A percentile compares a stretch with the other conserved stretches of the same genome.
These are phyloP conservation scores for Elegia similella DNA, from an alignment of 2,888 invertebrate species.

Conservation along the genomic window DNA sequence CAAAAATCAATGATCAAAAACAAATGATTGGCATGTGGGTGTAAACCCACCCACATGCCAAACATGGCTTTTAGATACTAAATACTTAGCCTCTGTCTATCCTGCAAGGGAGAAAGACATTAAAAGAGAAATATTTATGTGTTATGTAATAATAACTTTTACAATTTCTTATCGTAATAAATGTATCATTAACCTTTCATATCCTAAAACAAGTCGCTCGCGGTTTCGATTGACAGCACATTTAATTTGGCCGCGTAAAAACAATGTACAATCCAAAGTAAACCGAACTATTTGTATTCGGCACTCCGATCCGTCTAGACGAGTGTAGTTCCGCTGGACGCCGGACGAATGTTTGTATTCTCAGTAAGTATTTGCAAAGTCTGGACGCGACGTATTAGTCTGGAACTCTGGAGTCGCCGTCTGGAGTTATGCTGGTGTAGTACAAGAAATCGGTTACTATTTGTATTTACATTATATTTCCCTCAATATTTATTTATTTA, in stretches of 20 bases:
- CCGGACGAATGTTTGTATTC: conserved; percentile 3
- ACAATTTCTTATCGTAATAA: neutral
- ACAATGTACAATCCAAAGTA: conserved; percentile 1
- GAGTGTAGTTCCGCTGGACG: neutral
- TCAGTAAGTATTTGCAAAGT: conserved; percentile 6
- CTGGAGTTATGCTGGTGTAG: neutral
- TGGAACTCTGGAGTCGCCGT: neutral
- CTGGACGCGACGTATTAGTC: conserved; percentile 9
- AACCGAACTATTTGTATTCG: neutral
- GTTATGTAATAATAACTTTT: too few relatives aligned
- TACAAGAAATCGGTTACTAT: neutral
- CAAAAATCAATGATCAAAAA: too few relatives aligned
- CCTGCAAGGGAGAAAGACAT: too few relatives aligned
- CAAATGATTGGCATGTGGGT: too few relatives aligned
- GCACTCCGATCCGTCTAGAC: conserved; percentile 4
- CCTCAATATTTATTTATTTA: too few relatives aligned
- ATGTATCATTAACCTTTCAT: neutral
- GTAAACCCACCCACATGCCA: too few relatives aligned
- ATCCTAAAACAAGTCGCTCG: neutral
- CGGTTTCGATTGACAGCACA: neutral
- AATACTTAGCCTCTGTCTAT: too few relatives aligned
- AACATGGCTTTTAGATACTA: too few relatives aligned
- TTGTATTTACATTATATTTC: too few relatives aligned
- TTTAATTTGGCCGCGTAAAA: neutral
- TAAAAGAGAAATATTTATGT: too few relatives aligned